phyloP scores from a whole-genome alignment of 2,797 vertebrate species.

The Hybognathus amarus region DNA sequence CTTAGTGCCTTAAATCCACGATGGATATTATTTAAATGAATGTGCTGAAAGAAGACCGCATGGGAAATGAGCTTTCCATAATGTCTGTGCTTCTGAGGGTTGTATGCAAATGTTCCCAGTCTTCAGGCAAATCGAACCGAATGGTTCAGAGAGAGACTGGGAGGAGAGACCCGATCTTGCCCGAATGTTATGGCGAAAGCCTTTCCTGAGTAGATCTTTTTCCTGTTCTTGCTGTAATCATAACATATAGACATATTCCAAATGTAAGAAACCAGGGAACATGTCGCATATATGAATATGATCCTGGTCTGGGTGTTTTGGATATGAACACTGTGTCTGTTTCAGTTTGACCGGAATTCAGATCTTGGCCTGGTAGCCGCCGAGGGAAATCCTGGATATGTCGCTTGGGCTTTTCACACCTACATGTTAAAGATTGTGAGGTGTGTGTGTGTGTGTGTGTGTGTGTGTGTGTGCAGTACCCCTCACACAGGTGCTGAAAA shows the following conservation, averaged over 20 bases:
- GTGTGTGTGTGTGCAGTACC: not conserved
- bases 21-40: not conserved
- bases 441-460: not conserved
- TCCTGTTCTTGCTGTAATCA: constrained; percentile 16
- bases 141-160: constrained; percentile 14
- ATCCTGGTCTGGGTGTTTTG: not conserved
- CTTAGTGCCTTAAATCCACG: not conserved
- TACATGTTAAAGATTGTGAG: not conserved
- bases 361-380: not conserved
- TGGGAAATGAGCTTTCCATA: constrained; percentile 18
- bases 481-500: constrained; percentile 2
- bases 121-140: constrained; percentile 44
- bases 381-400: constrained; percentile 28
- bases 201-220: constrained; percentile 31
- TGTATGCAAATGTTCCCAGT: constrained; percentile 30
- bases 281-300: not conserved
- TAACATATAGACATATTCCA: not conserved
- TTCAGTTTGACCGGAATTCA: constrained; percentile 16
- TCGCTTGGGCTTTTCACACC: not conserved
- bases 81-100: not conserved
- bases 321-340: constrained; percentile 10
- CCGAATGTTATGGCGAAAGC: too few relatives aligned
- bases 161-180: constrained; percentile 25
- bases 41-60: not conserved
- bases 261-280: not conserved